A percentile compares a stretch with the other conserved stretches of the same genome.
phyloP scores from a whole-genome alignment of 2,888 invertebrate genomes.

The Phengaris arion region DNA sequence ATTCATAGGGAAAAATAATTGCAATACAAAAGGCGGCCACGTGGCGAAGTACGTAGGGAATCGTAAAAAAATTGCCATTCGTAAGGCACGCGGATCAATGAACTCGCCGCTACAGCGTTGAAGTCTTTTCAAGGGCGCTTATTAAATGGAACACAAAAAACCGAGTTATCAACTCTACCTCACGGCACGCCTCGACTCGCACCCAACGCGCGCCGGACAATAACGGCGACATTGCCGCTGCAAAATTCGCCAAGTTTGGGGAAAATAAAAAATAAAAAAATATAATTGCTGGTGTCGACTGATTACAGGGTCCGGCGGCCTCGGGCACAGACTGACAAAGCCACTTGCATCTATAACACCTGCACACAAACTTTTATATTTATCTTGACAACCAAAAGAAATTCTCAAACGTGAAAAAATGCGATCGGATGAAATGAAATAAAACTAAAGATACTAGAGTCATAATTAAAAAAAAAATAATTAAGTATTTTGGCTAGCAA shows the following conservation, averaged over 20 bases:
- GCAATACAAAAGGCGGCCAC: neutral
- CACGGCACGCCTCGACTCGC: too few species aligned
- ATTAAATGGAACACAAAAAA: conserved; percentile 54
- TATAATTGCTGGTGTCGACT: neutral
- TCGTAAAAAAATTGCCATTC: conserved; percentile 33
- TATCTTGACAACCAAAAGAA: neutral
- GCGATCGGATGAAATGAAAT: neutral
- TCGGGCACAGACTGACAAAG: neutral
- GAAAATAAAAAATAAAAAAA: too few species aligned
- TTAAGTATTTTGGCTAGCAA: neutral
- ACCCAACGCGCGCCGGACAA: too few species aligned
- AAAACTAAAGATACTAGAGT: neutral
- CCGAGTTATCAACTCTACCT: too few species aligned
- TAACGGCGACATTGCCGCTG: too few species aligned
- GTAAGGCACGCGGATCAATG: conserved; percentile 52
- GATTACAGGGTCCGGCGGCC: neutral
- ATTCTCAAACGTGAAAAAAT: neutral
- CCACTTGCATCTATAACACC: neutral
- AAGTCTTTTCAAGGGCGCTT: conserved; percentile 76
- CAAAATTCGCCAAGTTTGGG: too few species aligned
- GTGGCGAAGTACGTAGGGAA: neutral
- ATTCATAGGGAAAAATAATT: conserved; percentile 19
- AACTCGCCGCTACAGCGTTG: conserved; percentile 68
- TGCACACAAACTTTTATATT: neutral
- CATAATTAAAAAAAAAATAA: neutral